These are phyloP conservation scores for Dinoponera quadriceps DNA, from an alignment of 1,140 invertebrate species.

Conservation along the genomic window DNA sequence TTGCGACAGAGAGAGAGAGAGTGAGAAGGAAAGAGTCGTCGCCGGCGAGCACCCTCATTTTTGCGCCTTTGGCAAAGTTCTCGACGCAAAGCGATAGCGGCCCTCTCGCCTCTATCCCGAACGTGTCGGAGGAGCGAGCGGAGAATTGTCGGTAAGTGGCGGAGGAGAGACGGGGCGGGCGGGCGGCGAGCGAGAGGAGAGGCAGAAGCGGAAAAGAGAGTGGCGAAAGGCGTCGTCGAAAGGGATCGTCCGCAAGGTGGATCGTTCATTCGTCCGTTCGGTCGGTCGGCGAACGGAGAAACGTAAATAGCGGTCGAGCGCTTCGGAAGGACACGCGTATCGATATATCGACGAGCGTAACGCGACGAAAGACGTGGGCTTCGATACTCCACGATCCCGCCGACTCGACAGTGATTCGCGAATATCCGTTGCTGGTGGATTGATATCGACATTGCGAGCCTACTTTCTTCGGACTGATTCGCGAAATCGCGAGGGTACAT, in stretches of 20 bases:
- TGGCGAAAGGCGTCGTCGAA: neutral
- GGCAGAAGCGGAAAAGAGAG: constrained; percentile 10
- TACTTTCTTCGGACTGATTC: neutral
- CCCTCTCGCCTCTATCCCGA: constrained; percentile 16
- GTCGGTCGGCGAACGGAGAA: constrained; percentile 8
- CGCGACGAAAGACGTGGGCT: neutral
- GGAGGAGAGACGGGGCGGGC: neutral
- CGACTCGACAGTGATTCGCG: neutral
- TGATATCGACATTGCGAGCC: neutral
- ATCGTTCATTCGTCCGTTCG: neutral
- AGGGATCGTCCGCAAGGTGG: neutral
- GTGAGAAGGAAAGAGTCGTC: neutral
- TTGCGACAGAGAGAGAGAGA: neutral
- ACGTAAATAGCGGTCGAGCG: constrained; percentile 27
- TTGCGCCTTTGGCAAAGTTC: constrained; percentile 67
- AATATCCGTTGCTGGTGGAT: neutral
- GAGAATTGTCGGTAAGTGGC: constrained; percentile 50
- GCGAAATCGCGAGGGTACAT: neutral
- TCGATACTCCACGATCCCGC: neutral
- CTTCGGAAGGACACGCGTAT: neutral
- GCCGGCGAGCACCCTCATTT: constrained; percentile 57
- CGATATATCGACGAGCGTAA: constrained; percentile 36
- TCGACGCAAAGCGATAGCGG: constrained; percentile 44
- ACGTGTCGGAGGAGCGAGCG: constrained; percentile 10
- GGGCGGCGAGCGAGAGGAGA: neutral